Percentiles rank a stretch among this genome's conserved stretches.
Conservation (phyloP, 1,140 invertebrate species). For the Aphelinus atriplicis region DNA sequence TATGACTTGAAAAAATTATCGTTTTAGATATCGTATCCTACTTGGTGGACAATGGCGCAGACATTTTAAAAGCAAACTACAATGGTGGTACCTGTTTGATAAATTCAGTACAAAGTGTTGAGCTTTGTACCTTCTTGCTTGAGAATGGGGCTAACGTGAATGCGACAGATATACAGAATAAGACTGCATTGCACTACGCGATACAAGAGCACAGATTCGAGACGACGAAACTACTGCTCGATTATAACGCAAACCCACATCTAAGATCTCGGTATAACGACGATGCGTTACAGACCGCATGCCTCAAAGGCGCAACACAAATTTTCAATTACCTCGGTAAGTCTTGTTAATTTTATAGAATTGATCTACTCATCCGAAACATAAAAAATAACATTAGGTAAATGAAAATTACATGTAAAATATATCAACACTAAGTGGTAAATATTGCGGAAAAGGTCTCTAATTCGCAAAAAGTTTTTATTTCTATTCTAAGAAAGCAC, state of each 20-base stretch:
- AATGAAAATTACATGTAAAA: no score
- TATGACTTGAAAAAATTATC: conserved; percentile 1
- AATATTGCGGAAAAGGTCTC: background rate
- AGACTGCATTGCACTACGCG: conserved; percentile 93
- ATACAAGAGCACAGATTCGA: conserved; percentile 89
- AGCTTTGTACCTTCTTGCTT: conserved; percentile 84
- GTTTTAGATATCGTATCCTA: conserved; percentile 71
- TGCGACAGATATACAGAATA: conserved; percentile 88
- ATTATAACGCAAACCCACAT: conserved; percentile 82
- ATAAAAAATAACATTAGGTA: no score
- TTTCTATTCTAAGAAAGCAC: no score
- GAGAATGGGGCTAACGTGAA: conserved; percentile 83
- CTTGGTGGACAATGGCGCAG: conserved; percentile 85
- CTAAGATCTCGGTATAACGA: conserved; percentile 84
- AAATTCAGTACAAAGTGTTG: conserved; percentile 89
- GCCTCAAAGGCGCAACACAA: conserved; percentile 84
- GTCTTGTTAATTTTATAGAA: conserved; percentile 34
- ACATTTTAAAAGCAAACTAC: conserved; percentile 87
- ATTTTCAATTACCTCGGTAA: conserved; percentile 83
- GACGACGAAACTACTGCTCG: conserved; percentile 83
- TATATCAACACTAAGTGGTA: conserved; percentile 1
- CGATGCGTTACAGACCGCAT: conserved; percentile 90
- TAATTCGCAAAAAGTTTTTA: no score
- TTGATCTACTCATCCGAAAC: no score
- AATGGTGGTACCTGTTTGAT: conserved; percentile 95